Conservation (phyloP, 1,140 invertebrate species). For the Sycophila sp. region DNA sequence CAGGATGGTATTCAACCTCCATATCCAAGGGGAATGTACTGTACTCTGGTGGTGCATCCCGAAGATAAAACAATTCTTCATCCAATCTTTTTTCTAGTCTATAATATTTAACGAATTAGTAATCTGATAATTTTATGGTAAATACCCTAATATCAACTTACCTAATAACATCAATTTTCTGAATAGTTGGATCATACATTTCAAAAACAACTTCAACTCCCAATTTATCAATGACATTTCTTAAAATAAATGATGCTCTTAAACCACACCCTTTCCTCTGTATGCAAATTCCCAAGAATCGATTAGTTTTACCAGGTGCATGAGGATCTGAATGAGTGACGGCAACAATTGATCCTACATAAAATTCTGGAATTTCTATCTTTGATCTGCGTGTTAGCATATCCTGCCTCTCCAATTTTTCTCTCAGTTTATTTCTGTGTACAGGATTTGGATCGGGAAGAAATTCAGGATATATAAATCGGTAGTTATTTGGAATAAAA, state of each 20-base stretch:
- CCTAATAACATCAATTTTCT: slow-evolving; percentile 78
- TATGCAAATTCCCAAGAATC: slow-evolving; percentile 98
- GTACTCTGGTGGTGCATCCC: slow-evolving; percentile 93
- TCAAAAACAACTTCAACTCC: slow-evolving; percentile 91
- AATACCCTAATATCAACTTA: slow-evolving; percentile 38
- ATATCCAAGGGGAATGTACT: slow-evolving; percentile 94
- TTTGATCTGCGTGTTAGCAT: slow-evolving; percentile 88
- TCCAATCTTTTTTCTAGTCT: slow-evolving; percentile 94
- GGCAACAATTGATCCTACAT: slow-evolving; percentile 93
- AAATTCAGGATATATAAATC: slow-evolving; percentile 94
- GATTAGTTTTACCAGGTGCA: slow-evolving; percentile 83
- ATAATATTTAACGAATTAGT: slow-evolving; percentile 56
- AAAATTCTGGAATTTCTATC: slow-evolving; percentile 96
- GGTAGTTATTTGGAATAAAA: slow-evolving; percentile 35
- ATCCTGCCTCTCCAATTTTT: slow-evolving; percentile 91
- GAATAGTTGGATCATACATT: slow-evolving; percentile 93
- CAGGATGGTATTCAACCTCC: slow-evolving; percentile 82
- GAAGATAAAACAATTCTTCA: slow-evolving; percentile 87
- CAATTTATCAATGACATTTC: slow-evolving; percentile 93
- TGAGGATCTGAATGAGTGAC: slow-evolving; percentile 91
- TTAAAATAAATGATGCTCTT: slow-evolving; percentile 83
- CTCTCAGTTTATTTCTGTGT: slow-evolving; percentile 82
- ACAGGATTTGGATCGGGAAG: slow-evolving; percentile 85
- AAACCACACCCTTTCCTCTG: slow-evolving; percentile 82
- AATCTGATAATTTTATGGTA: not conserved